Evolutionary conservation across 2,888 invertebrate genomes (phyloP), one percentile per base, ranked within the genome.

Genomic region (Anarsia innoxiella): DNA sequence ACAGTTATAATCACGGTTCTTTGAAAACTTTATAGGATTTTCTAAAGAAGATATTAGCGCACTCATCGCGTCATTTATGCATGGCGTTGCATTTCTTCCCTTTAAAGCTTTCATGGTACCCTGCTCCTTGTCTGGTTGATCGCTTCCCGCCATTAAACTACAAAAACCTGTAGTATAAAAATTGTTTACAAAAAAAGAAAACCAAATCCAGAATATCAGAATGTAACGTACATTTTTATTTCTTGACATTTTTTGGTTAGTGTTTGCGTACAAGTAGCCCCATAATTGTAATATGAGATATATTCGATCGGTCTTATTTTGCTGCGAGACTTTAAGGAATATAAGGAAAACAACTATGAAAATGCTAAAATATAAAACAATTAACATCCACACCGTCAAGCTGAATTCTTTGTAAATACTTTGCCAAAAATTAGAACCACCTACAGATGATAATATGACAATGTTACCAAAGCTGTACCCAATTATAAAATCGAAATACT

Each of bases 131-230:
- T n/a, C n/a, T n/a, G n/a, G n/a, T n/a, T n/a, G n/a, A n/a, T n/a
- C 19, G 5, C n/a, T n/a, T n/a, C 12, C 26, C 12, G 48, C 42
- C 10, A 44, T 29, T 10, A 48, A 29, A 15, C 50, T 50, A 23
- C 27, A 45, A 27, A 50, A 44, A 1, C 45, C 45, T 5, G 46
- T 45, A 11, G 39, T 39, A 19, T 48, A 50, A 33, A 48, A 46
- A 32, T 33, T 40, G 14, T 31, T 36, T 1, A 46, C 26, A 14
- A 46, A 44, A 14, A 46, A 45, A 6, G 42, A 36, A 23, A 46
- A 50, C 34, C 42, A 42, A 31, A 50, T 46, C 50, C 48, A 50
- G 15, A 41, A 36, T 12, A 39, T 25, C 11, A 50, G 11, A 8
- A 48, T 13, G 3, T 11, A 8, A 11, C 46, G 37, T 1, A 40